Evolutionary conservation across 1,140 invertebrate genomes (phyloP), one percentile per base, ranked within the genome.

Genomic region (Drosophila arizonae): DNA sequence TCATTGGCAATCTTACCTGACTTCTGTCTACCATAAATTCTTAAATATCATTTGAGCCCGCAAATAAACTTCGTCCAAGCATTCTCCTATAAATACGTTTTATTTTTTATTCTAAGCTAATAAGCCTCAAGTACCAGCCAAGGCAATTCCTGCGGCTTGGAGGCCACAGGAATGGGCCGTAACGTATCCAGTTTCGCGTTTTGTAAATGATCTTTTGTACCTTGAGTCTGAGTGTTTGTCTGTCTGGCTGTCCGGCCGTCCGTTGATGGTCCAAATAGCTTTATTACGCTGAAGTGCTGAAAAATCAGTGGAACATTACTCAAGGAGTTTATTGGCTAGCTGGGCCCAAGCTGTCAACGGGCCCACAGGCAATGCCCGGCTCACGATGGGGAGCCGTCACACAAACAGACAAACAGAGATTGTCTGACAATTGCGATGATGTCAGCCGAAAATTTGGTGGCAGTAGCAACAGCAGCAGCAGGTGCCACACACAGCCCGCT

Each of bases 231-330:
- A 36, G 6, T 5, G 64, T 17, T 63, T 63, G 11, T 4, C 51
- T 68, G 46, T 36, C 15, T 48, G 26, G 62, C 13, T 66, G 28
- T 36, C 66, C 17, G 46, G 30, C 17, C 24, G 60, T 33, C 65
- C 33, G 33, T 45, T 41, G 50, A 55, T 45, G 70, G 71, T 43
- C 30, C 41, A 26, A 71, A 77, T 69, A 79, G 82, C 84, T 82
- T 82, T 87, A 88, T 87, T 87, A 87, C 84, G 84, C 84, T 79
- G 82, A 87, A 79, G 69, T 68, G 84, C 63, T 84, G 76, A 87
- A 87, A 87, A 79, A 82, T 88, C 79, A 69, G 36, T 61, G 62
- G 70, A 72, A 72, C 82, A 88, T 87, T 88, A 87, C 79, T 87
- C 84, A 87, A 79, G 72, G 63, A 86, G 79, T 87, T 87, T 87